Evolutionary conservation across 2,888 invertebrate genomes (phyloP), one percentile per base, ranked within the genome.

Genomic region (Ophraella communa): DNA sequence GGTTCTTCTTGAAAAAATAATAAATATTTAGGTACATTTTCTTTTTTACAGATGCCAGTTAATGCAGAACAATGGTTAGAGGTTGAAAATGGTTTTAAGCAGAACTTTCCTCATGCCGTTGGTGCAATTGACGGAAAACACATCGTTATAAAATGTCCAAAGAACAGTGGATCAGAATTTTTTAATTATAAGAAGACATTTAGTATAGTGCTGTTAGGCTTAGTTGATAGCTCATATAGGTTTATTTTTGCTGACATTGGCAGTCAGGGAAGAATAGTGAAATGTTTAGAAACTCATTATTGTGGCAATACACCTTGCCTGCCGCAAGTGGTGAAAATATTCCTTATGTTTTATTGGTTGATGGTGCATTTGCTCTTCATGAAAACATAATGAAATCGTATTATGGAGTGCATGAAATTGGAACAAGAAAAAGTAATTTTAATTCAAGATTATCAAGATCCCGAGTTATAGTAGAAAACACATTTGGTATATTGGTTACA

Each of bases 121-220:
- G n/a, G n/a, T n/a, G n/a, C n/a, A n/a, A n/a, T n/a, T n/a, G n/a
- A n/a, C n/a, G n/a, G n/a, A n/a, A n/a, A n/a, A n/a, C n/a, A n/a
- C n/a, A n/a, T n/a, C n/a, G n/a, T n/a, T n/a, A n/a, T n/a, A n/a
- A n/a, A n/a, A n/a, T n/a, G n/a, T n/a, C n/a, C n/a, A n/a, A n/a
- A n/a, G n/a, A n/a, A n/a, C n/a, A n/a, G n/a, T n/a, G n/a, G n/a
- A n/a, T n/a, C n/a, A n/a, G n/a, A n/a, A n/a, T n/a, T n/a, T n/a
- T n/a, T n/a, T 24, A 79, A 79, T 51, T 78, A 78, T 61, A 79
- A 78, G n/a, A 66, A 63, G 64, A 39, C 63, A 49, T 51, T 72
- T 70, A 76, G 73, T 57, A 70, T 77, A 53, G 72, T 77, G 17
- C 60, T 78, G 17, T 55, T 78, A 64, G 76, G 74, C 33, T 14